Evolutionary conservation across 2,888 invertebrate genomes (phyloP), one percentile per base, ranked within the genome.

Genomic region (Gasteruption jaculator): DNA sequence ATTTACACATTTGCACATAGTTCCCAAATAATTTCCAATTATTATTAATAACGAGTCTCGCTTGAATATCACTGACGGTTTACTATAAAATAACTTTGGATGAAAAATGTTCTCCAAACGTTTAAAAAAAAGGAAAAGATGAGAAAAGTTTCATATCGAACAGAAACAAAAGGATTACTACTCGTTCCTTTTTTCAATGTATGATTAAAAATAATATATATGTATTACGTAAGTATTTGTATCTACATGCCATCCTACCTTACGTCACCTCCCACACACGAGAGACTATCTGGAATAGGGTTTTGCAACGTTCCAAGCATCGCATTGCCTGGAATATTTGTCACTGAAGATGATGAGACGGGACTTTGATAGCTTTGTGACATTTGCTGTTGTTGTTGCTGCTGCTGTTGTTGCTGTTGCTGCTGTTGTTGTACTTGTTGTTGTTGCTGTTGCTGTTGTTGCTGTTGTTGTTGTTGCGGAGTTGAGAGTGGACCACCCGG

Each of bases 191-290:
- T n/a, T n/a, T n/a, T n/a, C n/a, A n/a, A n/a, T n/a, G n/a, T n/a
- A n/a, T n/a, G n/a, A n/a, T n/a, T n/a, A n/a, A n/a, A n/a, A n/a
- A n/a, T n/a, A n/a, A n/a, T n/a, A n/a, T n/a, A n/a, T n/a, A n/a
- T n/a, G n/a, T n/a, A n/a, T n/a, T n/a, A n/a, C n/a, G n/a, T n/a
- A n/a, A n/a, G n/a, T 29, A 29, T 29, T 46, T 39, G 15, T 43
- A 44, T 43, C 39, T 43, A 48, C 58, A 59, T 64, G 60, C 63
- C 57, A 48, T 56, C 71, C 61, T 71, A 78, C 61, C 79, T 73
- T 49, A 79, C 79, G 61, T 80, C 80, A 30, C 77, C 77, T 48
- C 76, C 77, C 48, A 79, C 75, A 48, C 76, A 76, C 43, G 76
- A 73, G 37, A 78, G 62, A 40, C 74, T 72, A 60, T 77, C 76